These are phyloP conservation scores for Orchestia grillus DNA, from an alignment of 1,140 invertebrate species.

Conservation along the genomic window DNA sequence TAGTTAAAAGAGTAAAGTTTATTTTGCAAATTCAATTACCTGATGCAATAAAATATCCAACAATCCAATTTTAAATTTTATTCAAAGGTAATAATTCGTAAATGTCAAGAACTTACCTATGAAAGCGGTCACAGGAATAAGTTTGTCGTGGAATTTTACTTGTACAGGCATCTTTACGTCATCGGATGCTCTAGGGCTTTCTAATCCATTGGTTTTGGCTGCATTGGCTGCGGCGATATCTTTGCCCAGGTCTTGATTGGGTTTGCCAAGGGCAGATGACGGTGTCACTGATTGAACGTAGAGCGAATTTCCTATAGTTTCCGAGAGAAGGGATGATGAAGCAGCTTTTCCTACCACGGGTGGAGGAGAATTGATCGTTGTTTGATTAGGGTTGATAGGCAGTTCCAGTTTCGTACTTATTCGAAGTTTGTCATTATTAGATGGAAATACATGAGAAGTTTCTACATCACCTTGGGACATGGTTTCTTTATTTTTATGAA, in stretches of 20 bases:
- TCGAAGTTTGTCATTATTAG: background rate
- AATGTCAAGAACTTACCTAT: background rate
- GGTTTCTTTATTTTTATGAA: background rate
- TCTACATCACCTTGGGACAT: background rate
- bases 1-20: background rate
- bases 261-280: background rate
- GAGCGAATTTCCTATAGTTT: background rate
- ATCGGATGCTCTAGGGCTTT: background rate
- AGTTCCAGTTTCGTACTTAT: background rate
- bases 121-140: constrained; percentile 31
- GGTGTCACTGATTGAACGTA: constrained; percentile 12
- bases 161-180: background rate
- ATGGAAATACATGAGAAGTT: background rate
- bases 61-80: background rate
- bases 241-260: background rate
- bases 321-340: background rate
- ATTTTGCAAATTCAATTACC: background rate
- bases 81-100: background rate
- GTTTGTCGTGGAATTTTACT: constrained; percentile 13
- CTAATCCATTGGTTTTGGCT: background rate
- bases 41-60: background rate
- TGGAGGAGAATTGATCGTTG: background rate
- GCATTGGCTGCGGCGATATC: background rate
- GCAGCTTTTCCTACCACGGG: background rate
- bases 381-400: background rate